Base-by-base conservation (phyloP, 1,140 invertebrate genomes). In the Hestina assimilis region DNA sequence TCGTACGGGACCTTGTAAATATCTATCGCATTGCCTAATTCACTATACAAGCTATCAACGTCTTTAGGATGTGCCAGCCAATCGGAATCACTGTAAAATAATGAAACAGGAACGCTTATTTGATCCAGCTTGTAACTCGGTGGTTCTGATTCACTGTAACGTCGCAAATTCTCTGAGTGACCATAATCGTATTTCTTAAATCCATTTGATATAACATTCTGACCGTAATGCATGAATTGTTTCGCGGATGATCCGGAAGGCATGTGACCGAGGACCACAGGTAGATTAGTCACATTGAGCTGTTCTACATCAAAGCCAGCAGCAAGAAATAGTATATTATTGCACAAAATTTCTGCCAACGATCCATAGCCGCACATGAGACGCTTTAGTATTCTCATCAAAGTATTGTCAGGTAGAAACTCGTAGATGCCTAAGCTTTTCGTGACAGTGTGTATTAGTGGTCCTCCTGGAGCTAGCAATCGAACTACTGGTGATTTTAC, bases 211-310 rank as follows among this genome's bases (percentile, higher is more conserved):
- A 89, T 70, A 1, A 90, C 83, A 5, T 89, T 85, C 67, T 94
- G 94, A 0, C 90, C 92, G 66, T 90, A 95, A 70, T 95, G 94
- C 9, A 93, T 86, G 5, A 97, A 76, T 72, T 96, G 95, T 66
- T 93, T 93, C 35, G 92, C 91, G 0, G 95, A 94, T 1, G 94
- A 92, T 9, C 95, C 95, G 4, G 94, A 93, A 0, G 96, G 96
- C 11, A 91, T 89, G 69, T 97, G 95, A 0, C 92, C 91, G 24
- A 94, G 86, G 52, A 96, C 92, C 0, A 96, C 92, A 0, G 94
- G 91, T 0, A 95, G 64, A 72, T 93, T 91, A 0, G 92, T 92
- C 87, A 72, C 59, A 17, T 82, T 78, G 14, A 79, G 17, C 20
- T 82, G 75, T 7, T 41, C 54, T 15, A 68, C 69, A 28, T 69